Evolutionary conservation across 1,140 invertebrate genomes (phyloP).

Genomic region (Batillaria attramentaria): DNA sequence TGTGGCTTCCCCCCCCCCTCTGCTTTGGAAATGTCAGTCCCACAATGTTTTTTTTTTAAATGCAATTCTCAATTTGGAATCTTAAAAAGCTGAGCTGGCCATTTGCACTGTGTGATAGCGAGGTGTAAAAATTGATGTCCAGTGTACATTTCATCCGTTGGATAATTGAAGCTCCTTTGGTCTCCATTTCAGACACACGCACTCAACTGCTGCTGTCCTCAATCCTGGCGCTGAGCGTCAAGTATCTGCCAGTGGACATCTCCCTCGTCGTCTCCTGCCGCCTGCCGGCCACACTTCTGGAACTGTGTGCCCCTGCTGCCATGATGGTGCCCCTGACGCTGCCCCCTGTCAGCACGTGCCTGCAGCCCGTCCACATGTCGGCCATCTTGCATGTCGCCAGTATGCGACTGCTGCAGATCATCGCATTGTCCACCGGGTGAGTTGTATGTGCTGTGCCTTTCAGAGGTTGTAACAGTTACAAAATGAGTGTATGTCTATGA

Average conservation of each 20-base stretch:
- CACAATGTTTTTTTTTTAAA: not conserved
- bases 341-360: constrained; percentile 52
- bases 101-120: too few relatives aligned
- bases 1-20: not conserved
- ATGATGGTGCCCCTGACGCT: constrained; percentile 50
- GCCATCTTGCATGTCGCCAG: constrained; percentile 68
- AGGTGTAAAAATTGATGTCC: too few relatives aligned
- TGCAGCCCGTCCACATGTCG: constrained; percentile 57
- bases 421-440: constrained; percentile 74
- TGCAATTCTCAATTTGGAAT: too few relatives aligned
- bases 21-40: not conserved
- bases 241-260: constrained; percentile 77
- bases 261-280: constrained; percentile 76
- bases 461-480: too few relatives aligned
- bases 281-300: constrained; percentile 73
- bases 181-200: constrained; percentile 67
- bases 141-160: too few relatives aligned
- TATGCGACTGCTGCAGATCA: constrained; percentile 75
- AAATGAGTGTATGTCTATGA: not conserved
- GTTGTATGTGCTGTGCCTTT: constrained; percentile 34
- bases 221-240: constrained; percentile 76
- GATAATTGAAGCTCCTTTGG: too few relatives aligned
- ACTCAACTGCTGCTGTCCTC: constrained; percentile 73
- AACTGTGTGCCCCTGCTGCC: constrained; percentile 62
- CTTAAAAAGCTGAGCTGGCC: too few relatives aligned